Evolutionary conservation across 2,888 invertebrate species (phyloP).

Genomic region (Archaeoteleia sp.): DNA sequence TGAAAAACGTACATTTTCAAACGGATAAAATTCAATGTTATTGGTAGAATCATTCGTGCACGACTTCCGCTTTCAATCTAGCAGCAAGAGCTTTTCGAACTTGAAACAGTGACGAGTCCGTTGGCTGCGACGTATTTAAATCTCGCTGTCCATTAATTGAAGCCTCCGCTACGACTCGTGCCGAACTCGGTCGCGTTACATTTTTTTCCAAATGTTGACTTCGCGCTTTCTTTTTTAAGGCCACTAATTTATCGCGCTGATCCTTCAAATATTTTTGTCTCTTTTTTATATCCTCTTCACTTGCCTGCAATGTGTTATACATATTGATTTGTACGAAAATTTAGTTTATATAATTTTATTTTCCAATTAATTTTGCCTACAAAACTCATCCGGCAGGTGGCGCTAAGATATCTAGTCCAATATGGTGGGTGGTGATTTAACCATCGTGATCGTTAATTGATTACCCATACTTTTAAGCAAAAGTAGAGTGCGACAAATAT

Average conservation of each 20-base stretch:
- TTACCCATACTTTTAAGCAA: too few relatives aligned
- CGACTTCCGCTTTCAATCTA: constrained; percentile 89
- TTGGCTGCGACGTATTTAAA: constrained; percentile 58
- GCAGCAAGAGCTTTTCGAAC: constrained; percentile 89
- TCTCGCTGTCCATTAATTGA: constrained; percentile 68
- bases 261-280: constrained; percentile 90
- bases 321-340: too few relatives aligned
- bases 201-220: constrained; percentile 85
- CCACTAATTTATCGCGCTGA: constrained; percentile 93
- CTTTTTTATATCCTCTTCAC: constrained; percentile 81
- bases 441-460: too few relatives aligned
- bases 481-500: too few relatives aligned
- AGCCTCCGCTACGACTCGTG: constrained; percentile 67
- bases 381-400: too few relatives aligned
- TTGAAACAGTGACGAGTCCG: constrained; percentile 80
- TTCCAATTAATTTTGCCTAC: too few relatives aligned
- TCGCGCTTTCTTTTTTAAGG: constrained; percentile 91
- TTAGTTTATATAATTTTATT: too few relatives aligned
- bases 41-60: constrained; percentile 76
- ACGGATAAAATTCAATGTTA: constrained; percentile 8
- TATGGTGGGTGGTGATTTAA: too few relatives aligned
- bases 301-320: too few relatives aligned
- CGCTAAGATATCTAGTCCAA: too few relatives aligned
- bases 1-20: too few relatives aligned
- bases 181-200: constrained; percentile 73